Conservation (phyloP, 1,140 invertebrate species). For the Rhopalosiphum padi region DNA sequence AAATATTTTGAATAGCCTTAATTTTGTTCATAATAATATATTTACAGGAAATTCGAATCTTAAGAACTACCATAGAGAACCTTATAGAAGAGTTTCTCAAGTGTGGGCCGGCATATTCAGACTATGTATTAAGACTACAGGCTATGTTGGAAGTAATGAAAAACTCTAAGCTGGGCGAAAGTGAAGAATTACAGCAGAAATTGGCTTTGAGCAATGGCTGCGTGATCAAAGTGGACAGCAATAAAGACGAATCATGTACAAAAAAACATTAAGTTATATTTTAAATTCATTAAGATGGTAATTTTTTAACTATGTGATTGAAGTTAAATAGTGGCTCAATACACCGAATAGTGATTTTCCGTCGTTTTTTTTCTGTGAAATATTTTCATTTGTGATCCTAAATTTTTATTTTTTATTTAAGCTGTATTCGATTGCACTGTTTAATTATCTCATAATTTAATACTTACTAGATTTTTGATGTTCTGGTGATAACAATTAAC, state of each 20-base stretch:
- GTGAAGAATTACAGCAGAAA: background rate
- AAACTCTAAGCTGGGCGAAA: conserved; percentile 6
- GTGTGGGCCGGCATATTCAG: conserved; percentile 32
- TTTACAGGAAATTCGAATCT: conserved; percentile 36
- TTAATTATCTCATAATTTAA: background rate
- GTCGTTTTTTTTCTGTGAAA: background rate
- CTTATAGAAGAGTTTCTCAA: conserved; percentile 41
- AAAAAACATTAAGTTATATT: conserved; percentile 24
- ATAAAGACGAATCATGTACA: background rate
- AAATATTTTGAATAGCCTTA: background rate
- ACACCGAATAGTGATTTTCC: background rate
- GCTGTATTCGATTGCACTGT: background rate
- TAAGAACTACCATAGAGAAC: conserved; percentile 14
- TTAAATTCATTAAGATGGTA: background rate
- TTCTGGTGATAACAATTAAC: background rate
- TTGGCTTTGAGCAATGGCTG: background rate
- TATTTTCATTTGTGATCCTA: background rate
- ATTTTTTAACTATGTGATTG: background rate
- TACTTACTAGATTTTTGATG: background rate
- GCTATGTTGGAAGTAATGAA: conserved; percentile 45
- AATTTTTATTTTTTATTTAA: too few species aligned
- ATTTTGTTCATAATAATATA: background rate
- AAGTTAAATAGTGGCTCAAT: background rate
- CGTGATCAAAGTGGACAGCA: background rate
- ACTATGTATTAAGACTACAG: conserved; percentile 40